These are phyloP conservation scores for Halyomorpha halys DNA, from an alignment of 1,140 invertebrate species.

Conservation along the genomic window DNA sequence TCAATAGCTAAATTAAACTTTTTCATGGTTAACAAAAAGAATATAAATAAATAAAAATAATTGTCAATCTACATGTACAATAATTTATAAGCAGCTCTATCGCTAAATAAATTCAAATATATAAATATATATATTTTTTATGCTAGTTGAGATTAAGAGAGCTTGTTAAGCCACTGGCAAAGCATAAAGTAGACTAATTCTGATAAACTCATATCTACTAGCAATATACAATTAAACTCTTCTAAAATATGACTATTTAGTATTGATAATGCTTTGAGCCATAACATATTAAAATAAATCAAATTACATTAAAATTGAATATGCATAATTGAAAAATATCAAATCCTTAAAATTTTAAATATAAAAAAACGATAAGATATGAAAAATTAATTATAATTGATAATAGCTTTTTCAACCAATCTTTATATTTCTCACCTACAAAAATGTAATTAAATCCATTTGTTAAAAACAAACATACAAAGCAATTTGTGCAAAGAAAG, in stretches of 20 bases:
- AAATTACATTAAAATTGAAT: slow-evolving; percentile 2
- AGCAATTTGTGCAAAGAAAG: slow-evolving; percentile 11
- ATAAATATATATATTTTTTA: slow-evolving; percentile 8
- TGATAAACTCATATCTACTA: background rate
- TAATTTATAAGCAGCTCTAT: background rate
- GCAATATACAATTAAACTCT: slow-evolving; percentile 4
- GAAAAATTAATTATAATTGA: too few species aligned
- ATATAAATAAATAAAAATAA: slow-evolving; percentile 13
- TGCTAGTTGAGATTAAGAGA: background rate
- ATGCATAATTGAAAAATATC: slow-evolving; percentile 11
- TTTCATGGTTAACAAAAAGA: slow-evolving; percentile 2
- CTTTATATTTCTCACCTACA: slow-evolving; percentile 3
- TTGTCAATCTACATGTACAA: background rate
- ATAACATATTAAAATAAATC: slow-evolving; percentile 13
- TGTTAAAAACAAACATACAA: slow-evolving; percentile 9
- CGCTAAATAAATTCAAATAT: slow-evolving; percentile 1
- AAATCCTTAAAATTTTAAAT: too few species aligned
- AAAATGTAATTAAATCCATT: background rate
- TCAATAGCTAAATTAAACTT: too few species aligned
- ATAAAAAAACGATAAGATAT: too few species aligned
- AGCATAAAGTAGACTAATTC: slow-evolving; percentile 4
- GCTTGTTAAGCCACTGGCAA: slow-evolving; percentile 11
- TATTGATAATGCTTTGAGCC: slow-evolving; percentile 13
- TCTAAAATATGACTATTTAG: slow-evolving; percentile 13
- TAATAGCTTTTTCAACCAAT: slow-evolving; percentile 11